Evolutionary conservation across 2,888 invertebrate genomes (phyloP), one percentile per base, ranked within the genome.

Genomic region (Cephus spinipes): DNA sequence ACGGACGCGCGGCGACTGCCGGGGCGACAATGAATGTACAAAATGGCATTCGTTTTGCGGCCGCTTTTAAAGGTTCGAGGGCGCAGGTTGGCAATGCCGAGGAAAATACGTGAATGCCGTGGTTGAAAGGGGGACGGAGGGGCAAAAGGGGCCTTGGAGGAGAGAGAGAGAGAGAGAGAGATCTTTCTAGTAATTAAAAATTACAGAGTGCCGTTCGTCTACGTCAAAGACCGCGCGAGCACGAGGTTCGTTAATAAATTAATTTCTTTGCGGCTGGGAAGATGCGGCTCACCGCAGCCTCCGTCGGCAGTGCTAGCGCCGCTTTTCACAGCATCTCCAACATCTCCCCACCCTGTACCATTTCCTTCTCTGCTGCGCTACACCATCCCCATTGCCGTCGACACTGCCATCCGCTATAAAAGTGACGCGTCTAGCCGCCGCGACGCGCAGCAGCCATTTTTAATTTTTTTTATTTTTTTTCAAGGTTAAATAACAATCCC

Each of bases 171-270:
- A 69, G 30, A 36, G 11, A 36, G 12, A 23, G 31, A 40, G 12
- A 84, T 86, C 81, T 84, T 85, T 85, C 79, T 81, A 81, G 81
- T 85, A 83, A 85, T 85, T 85, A 85, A 85, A 85, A 85, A 85
- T 85, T 86, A 86, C 79, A 75, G 79, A 77, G 80, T 77, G 79
- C 79, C 79, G 77, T 35, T 79, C 73, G 81, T 76, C 69, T 81
- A 77, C 77, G 40, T 55, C 23, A 85, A 85, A 83, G 86, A 35
- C 83, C 69, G 76, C 23, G 32, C 71, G 15, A 71, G 23, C 23
- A 11, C 71, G 32, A 30, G 71, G 31, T 32, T 71, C 32, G 71
- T 71, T 71, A 71, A 71, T 71, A 71, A 71, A 71, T 71, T 71
- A 71, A 71, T 71, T 71, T 32, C 71, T 71, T 71, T 71, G 71